Percentiles rank a stretch among this genome's conserved stretches.
These are phyloP conservation scores for Phyllostomus discolor DNA, from an alignment of 2,113 vertebrate genomes.

Conservation along the genomic window DNA sequence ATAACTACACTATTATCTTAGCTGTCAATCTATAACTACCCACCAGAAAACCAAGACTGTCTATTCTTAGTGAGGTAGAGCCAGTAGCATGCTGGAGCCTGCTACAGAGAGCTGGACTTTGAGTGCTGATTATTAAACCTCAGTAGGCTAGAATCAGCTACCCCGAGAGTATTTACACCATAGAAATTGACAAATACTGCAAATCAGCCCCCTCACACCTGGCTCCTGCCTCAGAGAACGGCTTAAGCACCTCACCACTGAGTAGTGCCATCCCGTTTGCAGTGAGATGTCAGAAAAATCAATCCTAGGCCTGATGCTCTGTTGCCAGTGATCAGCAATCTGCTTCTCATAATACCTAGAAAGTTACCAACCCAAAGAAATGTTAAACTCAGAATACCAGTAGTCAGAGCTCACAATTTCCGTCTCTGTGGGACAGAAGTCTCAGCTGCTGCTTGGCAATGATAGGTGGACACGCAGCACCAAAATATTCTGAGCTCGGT, in stretches of 20 bases:
- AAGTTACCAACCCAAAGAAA: background rate
- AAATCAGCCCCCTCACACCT: background rate
- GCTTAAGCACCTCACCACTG: background rate
- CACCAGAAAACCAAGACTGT: background rate
- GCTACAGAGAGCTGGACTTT: background rate
- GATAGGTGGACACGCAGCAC: background rate
- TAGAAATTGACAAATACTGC: background rate
- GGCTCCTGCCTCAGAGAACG: background rate
- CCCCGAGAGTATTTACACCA: background rate
- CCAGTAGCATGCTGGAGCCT: background rate
- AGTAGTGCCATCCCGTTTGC: background rate
- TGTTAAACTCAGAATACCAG: background rate
- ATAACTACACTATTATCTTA: background rate
- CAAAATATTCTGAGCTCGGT: constrained; percentile 7
- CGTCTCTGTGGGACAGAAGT: constrained; percentile 1
- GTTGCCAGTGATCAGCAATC: background rate
- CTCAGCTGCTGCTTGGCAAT: constrained; percentile 43
- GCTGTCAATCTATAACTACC: background rate
- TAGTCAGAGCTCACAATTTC: background rate
- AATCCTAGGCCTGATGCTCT: background rate
- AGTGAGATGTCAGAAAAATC: background rate
- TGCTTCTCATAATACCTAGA: background rate
- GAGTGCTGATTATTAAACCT: background rate
- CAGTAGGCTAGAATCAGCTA: background rate
- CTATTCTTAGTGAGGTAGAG: background rate